Conservation (phyloP, 2,113 vertebrate species). For the Phylloscopus trochiloides region DNA sequence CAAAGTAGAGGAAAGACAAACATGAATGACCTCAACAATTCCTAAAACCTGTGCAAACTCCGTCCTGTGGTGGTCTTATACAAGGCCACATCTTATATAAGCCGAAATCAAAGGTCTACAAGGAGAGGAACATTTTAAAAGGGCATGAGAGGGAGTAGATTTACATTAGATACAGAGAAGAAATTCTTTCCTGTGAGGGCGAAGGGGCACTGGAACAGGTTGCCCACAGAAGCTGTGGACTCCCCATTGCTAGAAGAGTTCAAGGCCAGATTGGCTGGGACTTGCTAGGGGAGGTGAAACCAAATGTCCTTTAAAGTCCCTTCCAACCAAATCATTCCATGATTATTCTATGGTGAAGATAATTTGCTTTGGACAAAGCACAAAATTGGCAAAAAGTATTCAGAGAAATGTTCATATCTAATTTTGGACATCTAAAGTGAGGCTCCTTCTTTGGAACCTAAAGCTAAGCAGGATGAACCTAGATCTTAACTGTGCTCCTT, state of each 20-base stretch:
- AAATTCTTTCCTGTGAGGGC: neutral
- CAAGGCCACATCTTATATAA: neutral
- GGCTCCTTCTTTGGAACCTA: neutral
- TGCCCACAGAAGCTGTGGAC: neutral
- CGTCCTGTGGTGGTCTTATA: neutral
- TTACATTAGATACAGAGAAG: neutral
- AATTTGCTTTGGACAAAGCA: neutral
- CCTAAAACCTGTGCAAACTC: neutral
- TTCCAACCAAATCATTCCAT: neutral
- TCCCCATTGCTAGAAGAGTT: neutral
- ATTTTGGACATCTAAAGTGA: neutral
- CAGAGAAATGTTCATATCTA: neutral
- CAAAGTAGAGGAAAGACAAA: neutral
- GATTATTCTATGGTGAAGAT: neutral
- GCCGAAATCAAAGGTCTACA: neutral
- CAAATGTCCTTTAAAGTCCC: neutral
- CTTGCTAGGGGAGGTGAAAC: neutral
- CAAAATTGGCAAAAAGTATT: neutral
- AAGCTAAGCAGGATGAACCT: neutral
- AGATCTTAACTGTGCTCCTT: neutral
- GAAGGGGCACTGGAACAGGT: neutral
- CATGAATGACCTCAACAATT: neutral
- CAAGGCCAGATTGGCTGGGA: neutral
- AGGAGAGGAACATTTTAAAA: neutral
- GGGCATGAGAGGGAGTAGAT: neutral